Conservation (phyloP, 64 coral and sea anemone genomes). For the Pachyseris speciosa region DNA sequence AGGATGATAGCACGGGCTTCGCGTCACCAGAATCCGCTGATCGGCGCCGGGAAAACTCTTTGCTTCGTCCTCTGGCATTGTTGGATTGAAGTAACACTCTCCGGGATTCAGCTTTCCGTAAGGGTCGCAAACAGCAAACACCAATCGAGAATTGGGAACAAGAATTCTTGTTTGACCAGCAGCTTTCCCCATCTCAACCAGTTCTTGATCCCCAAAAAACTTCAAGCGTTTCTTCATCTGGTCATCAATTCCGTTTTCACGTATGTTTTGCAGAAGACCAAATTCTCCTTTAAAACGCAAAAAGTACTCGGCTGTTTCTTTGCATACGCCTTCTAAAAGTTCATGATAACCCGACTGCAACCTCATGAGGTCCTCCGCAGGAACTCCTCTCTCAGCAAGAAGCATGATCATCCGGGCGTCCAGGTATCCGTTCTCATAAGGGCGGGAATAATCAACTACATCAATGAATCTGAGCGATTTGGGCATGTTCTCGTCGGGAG, state of each 20-base stretch:
- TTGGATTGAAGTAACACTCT: conserved; percentile 75
- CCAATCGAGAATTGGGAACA: conserved; percentile 61
- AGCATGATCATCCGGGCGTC: conserved; percentile 62
- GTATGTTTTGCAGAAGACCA: background rate
- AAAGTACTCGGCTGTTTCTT: background rate
- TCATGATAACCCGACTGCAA: conserved; percentile 67
- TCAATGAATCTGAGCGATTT: conserved; percentile 42
- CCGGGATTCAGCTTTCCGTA: conserved; percentile 41
- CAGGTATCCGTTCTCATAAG: conserved; percentile 80
- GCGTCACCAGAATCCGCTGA: conserved; percentile 28
- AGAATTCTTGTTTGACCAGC: conserved; percentile 42
- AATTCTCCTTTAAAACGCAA: conserved; percentile 15
- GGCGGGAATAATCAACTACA: too few species aligned
- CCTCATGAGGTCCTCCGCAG: conserved; percentile 10
- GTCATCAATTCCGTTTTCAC: background rate
- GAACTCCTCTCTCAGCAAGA: conserved; percentile 46
- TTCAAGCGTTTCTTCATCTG: background rate
- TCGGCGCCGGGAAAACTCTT: background rate
- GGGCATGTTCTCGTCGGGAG: conserved; percentile 54
- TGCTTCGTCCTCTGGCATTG: conserved; percentile 15
- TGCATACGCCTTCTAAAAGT: conserved; percentile 23
- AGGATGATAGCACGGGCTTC: conserved; percentile 63
- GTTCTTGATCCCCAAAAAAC: background rate
- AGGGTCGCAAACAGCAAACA: conserved; percentile 77
- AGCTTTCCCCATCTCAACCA: conserved; percentile 22